Evolutionary conservation across 2,888 invertebrate genomes (phyloP).

Genomic region (Leucania comma): DNA sequence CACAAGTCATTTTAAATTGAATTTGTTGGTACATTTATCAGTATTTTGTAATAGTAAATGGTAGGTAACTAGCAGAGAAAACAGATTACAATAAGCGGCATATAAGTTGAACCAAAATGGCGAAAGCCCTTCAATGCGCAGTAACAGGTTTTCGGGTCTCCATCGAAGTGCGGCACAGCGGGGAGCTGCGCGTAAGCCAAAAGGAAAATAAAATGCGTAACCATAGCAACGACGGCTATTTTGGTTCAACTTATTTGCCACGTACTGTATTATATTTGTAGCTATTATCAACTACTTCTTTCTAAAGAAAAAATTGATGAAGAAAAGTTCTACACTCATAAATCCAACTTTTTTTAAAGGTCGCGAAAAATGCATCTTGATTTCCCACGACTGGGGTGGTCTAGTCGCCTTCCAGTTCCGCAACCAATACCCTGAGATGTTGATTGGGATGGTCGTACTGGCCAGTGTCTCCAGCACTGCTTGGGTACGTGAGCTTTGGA

Average conservation of each 20-base stretch:
- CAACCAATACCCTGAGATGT: slow-evolving; percentile 87
- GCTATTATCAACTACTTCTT: background rate
- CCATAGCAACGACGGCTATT: too few species aligned
- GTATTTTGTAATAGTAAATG: background rate
- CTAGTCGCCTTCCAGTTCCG: slow-evolving; percentile 90
- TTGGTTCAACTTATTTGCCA: too few species aligned
- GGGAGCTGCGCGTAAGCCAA: too few species aligned
- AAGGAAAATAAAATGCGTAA: too few species aligned
- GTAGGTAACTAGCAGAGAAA: background rate
- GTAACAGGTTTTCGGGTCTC: too few species aligned
- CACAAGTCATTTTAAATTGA: background rate
- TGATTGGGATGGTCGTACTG: slow-evolving; percentile 89
- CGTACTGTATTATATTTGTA: too few species aligned
- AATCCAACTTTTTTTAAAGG: slow-evolving; percentile 74
- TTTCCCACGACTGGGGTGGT: slow-evolving; percentile 94
- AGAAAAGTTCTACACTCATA: background rate
- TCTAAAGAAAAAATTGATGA: background rate
- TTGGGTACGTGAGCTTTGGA: slow-evolving; percentile 81
- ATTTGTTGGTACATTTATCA: background rate
- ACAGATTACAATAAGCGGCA: background rate
- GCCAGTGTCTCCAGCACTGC: slow-evolving; percentile 88
- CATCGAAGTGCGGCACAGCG: too few species aligned
- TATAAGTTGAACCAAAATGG: too few species aligned
- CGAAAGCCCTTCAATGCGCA: too few species aligned
- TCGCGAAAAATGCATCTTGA: slow-evolving; percentile 88